Percentiles rank a stretch among this genome's conserved stretches.
These are phyloP conservation scores for Spodoptera litura DNA, from an alignment of 1,140 invertebrate species.

Conservation along the genomic window DNA sequence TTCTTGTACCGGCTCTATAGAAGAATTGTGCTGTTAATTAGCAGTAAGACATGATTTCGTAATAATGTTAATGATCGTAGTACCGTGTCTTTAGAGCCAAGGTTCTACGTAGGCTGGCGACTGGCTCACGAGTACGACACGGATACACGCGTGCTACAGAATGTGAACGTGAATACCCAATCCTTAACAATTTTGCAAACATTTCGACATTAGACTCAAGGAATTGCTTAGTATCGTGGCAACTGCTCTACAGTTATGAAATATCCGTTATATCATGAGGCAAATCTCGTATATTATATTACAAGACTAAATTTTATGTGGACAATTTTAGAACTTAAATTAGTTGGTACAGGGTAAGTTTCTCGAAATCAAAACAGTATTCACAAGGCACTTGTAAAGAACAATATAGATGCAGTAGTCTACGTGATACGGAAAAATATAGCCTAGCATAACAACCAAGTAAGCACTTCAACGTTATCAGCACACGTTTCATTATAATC, in stretches of 20 bases:
- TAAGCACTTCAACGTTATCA: constrained; percentile 22
- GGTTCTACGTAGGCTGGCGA: constrained; percentile 36
- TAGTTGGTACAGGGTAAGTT: too few species aligned
- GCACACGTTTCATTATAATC: constrained; percentile 19
- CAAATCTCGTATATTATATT: background rate
- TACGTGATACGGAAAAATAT: constrained; percentile 15
- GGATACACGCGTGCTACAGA: constrained; percentile 35
- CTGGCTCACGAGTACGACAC: constrained; percentile 15
- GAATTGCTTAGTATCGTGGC: constrained; percentile 23
- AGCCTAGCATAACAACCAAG: constrained; percentile 15
- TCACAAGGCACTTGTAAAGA: too few species aligned
- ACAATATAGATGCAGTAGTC: background rate
- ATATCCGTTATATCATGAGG: constrained; percentile 11
- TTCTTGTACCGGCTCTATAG: background rate
- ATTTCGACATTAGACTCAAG: constrained; percentile 24
- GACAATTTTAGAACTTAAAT: too few species aligned
- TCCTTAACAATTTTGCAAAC: constrained; percentile 31
- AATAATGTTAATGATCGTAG: constrained; percentile 22
- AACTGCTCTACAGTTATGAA: background rate
- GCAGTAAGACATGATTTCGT: background rate
- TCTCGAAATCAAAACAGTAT: too few species aligned
- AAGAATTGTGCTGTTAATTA: background rate
- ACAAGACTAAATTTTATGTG: too few species aligned
- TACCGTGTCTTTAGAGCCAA: constrained; percentile 1
- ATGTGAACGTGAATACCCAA: constrained; percentile 39